These are phyloP conservation scores for Pecten maximus DNA, from an alignment of 2,888 invertebrate species.

Conservation along the genomic window DNA sequence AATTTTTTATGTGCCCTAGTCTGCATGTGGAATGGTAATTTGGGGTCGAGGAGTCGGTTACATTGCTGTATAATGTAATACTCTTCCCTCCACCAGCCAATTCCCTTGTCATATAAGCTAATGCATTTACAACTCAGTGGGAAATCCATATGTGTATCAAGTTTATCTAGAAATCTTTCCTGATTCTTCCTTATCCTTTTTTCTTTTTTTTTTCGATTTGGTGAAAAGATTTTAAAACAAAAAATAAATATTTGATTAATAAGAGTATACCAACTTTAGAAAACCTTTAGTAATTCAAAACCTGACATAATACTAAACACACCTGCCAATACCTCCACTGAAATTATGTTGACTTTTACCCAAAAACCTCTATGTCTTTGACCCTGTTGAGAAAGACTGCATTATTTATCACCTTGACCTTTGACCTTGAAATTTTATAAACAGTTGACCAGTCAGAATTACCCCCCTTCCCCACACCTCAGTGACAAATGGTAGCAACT, in stretches of 20 bases:
- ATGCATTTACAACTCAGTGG: not conserved
- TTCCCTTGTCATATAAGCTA: constrained; percentile 7
- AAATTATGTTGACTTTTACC: too few species aligned
- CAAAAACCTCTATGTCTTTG: too few species aligned
- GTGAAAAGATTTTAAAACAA: not conserved
- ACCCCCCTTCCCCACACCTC: not conserved
- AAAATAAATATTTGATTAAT: not conserved
- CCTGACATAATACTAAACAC: too few species aligned
- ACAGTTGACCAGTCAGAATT: too few species aligned
- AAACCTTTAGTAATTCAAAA: too few species aligned
- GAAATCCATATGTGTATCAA: not conserved
- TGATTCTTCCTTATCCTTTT: not conserved
- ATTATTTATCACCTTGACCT: too few species aligned
- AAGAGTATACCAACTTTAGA: too few species aligned
- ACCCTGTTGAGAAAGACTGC: too few species aligned
- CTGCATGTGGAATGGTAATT: constrained; percentile 16
- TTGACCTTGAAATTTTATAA: too few species aligned
- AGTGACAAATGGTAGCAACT: too few species aligned
- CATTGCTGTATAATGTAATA: constrained; percentile 8
- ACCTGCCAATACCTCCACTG: too few species aligned
- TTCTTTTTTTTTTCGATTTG: not conserved
- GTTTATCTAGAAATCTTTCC: not conserved
- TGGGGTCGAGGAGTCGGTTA: not conserved
- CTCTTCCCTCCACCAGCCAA: not conserved
- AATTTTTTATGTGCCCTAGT: not conserved